phyloP scores from a whole-genome alignment of 92 coral and sea anemone species.

The Paramuricea clavata region DNA sequence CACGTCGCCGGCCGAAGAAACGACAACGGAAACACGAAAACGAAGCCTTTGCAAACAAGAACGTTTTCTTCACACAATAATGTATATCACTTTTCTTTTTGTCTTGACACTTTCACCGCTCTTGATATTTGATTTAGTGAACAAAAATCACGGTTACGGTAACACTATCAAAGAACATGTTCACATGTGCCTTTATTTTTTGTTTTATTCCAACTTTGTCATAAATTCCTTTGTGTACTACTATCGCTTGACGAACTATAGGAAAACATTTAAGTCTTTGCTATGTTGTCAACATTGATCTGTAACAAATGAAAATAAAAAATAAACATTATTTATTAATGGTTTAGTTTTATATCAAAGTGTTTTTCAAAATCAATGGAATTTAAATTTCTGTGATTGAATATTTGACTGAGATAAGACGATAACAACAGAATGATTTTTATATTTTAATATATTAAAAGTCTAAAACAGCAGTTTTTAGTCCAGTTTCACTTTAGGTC shows the following conservation, averaged over 20 bases:
- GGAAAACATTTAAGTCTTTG: slow-evolving; percentile 27
- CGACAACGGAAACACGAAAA: background rate
- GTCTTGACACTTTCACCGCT: background rate
- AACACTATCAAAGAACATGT: background rate
- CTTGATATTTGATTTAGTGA: background rate
- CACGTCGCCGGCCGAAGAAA: background rate
- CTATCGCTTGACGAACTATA: slow-evolving; percentile 53
- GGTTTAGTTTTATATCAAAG: too few species aligned
- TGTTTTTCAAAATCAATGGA: too few species aligned
- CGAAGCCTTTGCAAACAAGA: background rate
- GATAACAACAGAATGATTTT: too few species aligned
- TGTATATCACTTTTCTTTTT: background rate
- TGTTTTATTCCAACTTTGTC: slow-evolving; percentile 19
- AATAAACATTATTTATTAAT: too few species aligned
- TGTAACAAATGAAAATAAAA: background rate
- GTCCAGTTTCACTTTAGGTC: too few species aligned
- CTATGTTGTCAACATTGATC: background rate
- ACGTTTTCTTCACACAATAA: slow-evolving; percentile 1
- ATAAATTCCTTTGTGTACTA: slow-evolving; percentile 37
- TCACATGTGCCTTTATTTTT: background rate
- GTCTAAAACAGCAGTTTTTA: too few species aligned
- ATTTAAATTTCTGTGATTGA: too few species aligned
- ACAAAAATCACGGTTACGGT: background rate
- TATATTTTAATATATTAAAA: too few species aligned
- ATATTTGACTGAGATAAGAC: too few species aligned